These are phyloP conservation scores for Ceyx margarethae DNA, from an alignment of 2,113 vertebrate genomes.

Conservation along the genomic window DNA sequence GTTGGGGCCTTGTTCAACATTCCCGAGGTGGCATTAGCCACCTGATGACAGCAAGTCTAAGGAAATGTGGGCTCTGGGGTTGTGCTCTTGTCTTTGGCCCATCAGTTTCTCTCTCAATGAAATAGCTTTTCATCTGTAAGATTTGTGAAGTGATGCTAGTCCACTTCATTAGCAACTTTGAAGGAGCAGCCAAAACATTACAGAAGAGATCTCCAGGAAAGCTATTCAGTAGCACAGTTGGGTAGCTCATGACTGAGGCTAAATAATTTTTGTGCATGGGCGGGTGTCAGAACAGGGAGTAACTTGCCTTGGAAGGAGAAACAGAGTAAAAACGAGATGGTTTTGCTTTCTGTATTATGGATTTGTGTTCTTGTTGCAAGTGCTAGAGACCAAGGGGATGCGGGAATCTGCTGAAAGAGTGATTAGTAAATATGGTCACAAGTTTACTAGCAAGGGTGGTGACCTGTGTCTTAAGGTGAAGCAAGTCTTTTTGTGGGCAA, in stretches of 20 bases:
- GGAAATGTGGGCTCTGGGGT: neutral
- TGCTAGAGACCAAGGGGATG: accelerated
- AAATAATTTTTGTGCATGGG: neutral
- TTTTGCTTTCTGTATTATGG: neutral
- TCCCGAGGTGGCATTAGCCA: neutral
- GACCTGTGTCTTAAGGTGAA: neutral
- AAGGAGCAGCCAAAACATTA: neutral
- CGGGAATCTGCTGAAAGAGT: neutral
- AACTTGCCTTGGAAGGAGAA: neutral
- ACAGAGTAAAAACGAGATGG: neutral
- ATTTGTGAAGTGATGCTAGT: neutral
- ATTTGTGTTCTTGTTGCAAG: neutral
- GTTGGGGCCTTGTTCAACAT: neutral
- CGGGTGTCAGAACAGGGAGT: neutral
- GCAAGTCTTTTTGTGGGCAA: neutral
- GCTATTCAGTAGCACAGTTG: neutral
- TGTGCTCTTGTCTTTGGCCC: neutral
- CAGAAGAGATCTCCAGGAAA: neutral
- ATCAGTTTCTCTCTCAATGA: neutral
- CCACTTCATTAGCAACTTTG: neutral
- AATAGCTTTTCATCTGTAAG: neutral
- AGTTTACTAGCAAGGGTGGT: neutral
- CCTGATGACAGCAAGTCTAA: neutral
- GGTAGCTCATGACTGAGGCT: neutral
- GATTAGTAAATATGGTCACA: neutral